These are phyloP conservation scores for Elymnias hypermnestra DNA, from an alignment of 1,140 invertebrate species.

Conservation along the genomic window DNA sequence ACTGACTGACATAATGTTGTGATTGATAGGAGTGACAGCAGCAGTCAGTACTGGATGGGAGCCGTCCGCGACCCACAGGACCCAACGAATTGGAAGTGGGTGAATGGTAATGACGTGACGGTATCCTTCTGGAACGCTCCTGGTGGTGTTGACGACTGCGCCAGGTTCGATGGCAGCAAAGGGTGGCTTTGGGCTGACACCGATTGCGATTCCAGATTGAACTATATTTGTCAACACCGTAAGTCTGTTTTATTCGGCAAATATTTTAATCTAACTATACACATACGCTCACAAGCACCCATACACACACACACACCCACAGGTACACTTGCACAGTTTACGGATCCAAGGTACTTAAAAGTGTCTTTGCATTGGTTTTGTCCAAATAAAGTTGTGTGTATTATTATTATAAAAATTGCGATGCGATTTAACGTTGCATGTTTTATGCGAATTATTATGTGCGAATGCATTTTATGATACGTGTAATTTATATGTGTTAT, in stretches of 20 bases:
- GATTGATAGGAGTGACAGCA: slow-evolving; percentile 85
- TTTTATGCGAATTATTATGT: too few species aligned
- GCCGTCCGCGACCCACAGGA: slow-evolving; percentile 89
- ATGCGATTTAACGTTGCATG: too few species aligned
- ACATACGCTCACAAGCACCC: too few species aligned
- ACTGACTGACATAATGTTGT: not conserved
- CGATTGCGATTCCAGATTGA: slow-evolving; percentile 89
- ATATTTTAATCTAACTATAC: too few species aligned
- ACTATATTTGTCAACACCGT: slow-evolving; percentile 97
- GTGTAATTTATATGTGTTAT: too few species aligned
- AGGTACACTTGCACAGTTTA: too few species aligned
- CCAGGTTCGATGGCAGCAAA: slow-evolving; percentile 93
- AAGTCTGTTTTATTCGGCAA: slow-evolving; percentile 71
- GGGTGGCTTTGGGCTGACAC: slow-evolving; percentile 97
- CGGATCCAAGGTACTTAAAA: too few species aligned
- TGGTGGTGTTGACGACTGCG: slow-evolving; percentile 90
- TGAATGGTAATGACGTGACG: slow-evolving; percentile 90
- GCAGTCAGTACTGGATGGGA: slow-evolving; percentile 96
- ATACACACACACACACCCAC: too few species aligned
- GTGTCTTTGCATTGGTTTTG: too few species aligned
- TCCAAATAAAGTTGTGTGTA: too few species aligned
- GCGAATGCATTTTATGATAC: too few species aligned
- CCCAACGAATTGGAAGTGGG: slow-evolving; percentile 92
- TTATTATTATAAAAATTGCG: too few species aligned
- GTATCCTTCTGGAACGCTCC: slow-evolving; percentile 95